Evolutionary conservation across 2,797 vertebrate species (phyloP).

Genomic region (Aulostomus chinensis): DNA sequence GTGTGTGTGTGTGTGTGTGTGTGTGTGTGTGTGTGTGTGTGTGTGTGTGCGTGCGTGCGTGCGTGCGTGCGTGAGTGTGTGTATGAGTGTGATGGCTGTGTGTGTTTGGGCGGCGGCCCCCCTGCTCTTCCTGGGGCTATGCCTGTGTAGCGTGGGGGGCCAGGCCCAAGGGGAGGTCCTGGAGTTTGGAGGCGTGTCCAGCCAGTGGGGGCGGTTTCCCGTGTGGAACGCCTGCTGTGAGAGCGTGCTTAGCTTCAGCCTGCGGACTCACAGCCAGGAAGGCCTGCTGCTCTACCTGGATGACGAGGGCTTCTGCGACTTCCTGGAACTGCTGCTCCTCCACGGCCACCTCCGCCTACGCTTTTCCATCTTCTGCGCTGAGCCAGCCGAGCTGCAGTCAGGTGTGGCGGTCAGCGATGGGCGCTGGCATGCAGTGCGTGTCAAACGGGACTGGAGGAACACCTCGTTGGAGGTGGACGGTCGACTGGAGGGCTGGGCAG

Average conservation of each 20-base stretch:
- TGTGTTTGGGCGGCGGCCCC: conserved; percentile 79
- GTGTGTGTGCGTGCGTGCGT: conserved; percentile 33
- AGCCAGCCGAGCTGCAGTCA: conserved; percentile 90
- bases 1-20: conserved; percentile 68
- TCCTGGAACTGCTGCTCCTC: conserved; percentile 95
- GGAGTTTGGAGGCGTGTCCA: conserved; percentile 95
- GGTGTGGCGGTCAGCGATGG: conserved; percentile 92
- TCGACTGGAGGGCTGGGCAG: conserved; percentile 92
- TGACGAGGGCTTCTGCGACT: conserved; percentile 98
- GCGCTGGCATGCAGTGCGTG: conserved; percentile 89
- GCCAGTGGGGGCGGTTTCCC: conserved; percentile 97
- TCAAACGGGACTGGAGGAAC: conserved; percentile 96
- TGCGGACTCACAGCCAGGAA: conserved; percentile 96
- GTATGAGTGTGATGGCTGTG: conserved; percentile 79
- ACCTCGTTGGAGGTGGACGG: conserved; percentile 91
- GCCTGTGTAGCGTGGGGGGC: conserved; percentile 77
- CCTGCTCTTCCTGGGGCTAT: conserved; percentile 76
- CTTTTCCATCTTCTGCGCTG: conserved; percentile 98
- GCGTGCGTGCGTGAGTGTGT: conserved; percentile 59
- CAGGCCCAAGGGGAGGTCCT: conserved; percentile 79
- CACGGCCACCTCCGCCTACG: conserved; percentile 93
- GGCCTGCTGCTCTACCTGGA: conserved; percentile 98
- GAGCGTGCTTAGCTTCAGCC: conserved; percentile 98
- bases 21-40: conserved; percentile 66
- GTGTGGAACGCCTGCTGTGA: conserved; percentile 99